These are phyloP conservation scores for Drosophila tsacasi DNA, from an alignment of 1,140 invertebrate genomes.

Conservation along the genomic window DNA sequence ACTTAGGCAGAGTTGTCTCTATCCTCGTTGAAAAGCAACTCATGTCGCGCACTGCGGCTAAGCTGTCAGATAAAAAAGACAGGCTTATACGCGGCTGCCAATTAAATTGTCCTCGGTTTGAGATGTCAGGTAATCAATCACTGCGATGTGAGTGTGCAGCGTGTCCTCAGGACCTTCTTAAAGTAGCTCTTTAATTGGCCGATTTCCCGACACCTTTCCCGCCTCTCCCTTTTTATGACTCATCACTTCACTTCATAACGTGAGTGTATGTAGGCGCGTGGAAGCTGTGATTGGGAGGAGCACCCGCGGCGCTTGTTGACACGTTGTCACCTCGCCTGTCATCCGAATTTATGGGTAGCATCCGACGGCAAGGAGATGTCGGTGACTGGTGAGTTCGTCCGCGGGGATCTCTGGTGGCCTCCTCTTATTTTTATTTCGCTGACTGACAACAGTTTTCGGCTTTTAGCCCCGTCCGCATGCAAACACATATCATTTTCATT, in stretches of 20 bases:
- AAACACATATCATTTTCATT: slow-evolving; percentile 76
- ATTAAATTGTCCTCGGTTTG: slow-evolving; percentile 8
- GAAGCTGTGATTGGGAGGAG: slow-evolving; percentile 21
- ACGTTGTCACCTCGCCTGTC: slow-evolving; percentile 80
- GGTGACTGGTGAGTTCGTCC: slow-evolving; percentile 29
- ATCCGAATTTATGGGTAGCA: slow-evolving; percentile 73
- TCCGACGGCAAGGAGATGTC: slow-evolving; percentile 14
- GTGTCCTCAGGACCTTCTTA: slow-evolving; percentile 26
- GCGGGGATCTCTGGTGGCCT: slow-evolving; percentile 9
- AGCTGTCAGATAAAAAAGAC: slow-evolving; percentile 12
- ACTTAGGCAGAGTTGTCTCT: background rate
- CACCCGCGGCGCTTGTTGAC: slow-evolving; percentile 77
- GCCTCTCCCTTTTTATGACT: slow-evolving; percentile 26
- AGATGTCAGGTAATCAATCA: slow-evolving; percentile 53
- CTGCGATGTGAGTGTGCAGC: slow-evolving; percentile 5
- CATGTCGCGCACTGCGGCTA: slow-evolving; percentile 6
- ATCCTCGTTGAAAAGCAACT: background rate
- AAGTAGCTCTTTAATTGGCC: slow-evolving; percentile 62
- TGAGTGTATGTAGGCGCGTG: background rate
- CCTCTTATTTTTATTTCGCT: slow-evolving; percentile 23
- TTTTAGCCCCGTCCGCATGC: slow-evolving; percentile 54
- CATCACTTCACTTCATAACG: slow-evolving; percentile 7
- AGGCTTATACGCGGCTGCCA: slow-evolving; percentile 6
- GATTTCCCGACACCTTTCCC: slow-evolving; percentile 15
- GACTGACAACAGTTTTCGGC: slow-evolving; percentile 52